Evolutionary conservation across 2,113 vertebrate species (phyloP).

Genomic region (Corapipo altera): DNA sequence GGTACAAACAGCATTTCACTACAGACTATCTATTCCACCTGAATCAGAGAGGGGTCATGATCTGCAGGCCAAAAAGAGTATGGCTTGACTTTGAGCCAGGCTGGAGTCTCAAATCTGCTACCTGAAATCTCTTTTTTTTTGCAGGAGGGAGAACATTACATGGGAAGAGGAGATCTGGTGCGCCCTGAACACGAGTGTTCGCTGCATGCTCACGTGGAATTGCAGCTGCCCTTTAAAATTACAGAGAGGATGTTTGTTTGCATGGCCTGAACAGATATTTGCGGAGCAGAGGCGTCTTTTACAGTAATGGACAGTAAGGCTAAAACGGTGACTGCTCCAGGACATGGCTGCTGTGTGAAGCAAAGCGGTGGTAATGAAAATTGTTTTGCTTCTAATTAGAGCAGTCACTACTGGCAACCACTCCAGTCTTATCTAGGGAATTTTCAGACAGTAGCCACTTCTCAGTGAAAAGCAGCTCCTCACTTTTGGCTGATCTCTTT

Average conservation of each 20-base stretch:
- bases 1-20: not conserved
- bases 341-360: not conserved
- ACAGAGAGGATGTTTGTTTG: not conserved
- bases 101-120: not conserved
- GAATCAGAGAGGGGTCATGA: not conserved
- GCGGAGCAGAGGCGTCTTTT: not conserved
- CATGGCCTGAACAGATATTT: not conserved
- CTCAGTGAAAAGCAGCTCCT: slow-evolving; percentile 23
- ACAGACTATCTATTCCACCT: not conserved
- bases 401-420: slow-evolving; percentile 39
- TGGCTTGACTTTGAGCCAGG: not conserved
- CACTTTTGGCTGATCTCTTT: not conserved
- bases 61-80: not conserved
- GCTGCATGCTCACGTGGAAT: fast-evolving
- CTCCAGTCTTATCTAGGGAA: slow-evolving; percentile 1
- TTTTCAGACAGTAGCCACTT: not conserved
- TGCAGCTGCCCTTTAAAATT: not conserved
- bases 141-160: not conserved
- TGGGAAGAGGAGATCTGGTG: not conserved
- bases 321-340: not conserved
- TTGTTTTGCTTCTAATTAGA: slow-evolving; percentile 37
- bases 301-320: not conserved
- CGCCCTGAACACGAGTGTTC: fast-evolving
- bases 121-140: not conserved
- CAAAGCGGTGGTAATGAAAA: not conserved